Base-by-base conservation (phyloP, 2,113 vertebrate species). In the Leptocoma aspasia region DNA sequence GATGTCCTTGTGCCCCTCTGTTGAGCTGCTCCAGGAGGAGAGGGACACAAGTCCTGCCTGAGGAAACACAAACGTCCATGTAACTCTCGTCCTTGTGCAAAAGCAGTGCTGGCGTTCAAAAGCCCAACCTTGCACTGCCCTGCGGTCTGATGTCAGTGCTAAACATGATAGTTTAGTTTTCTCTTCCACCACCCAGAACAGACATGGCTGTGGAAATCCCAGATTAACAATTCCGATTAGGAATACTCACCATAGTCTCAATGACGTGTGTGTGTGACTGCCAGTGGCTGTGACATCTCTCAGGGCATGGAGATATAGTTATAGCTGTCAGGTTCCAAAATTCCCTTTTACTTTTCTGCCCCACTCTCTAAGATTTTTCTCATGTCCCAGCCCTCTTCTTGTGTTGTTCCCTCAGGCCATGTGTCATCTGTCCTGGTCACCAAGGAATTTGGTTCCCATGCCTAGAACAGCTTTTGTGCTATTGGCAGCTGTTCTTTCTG, bases 121-220 rank as follows among this genome's bases (percentile, higher is more conserved):
- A 68, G 27, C 22, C 56, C 3, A 5, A 4, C 50, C 79, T 42
- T 28, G 4, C 28, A 10, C 30, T 49, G 21, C 39, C 9, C 21
- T 69, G 0, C 0, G 0, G 14, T 53, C 45, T 77, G 50, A 69
- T 9, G 6, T 7, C 0, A 1, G 54, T 52, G 59, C 7, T 63
- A 44, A 45, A 56, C 3, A 3, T 2, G 56, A 42, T 21, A 18
- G 35, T 28, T 86, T 76, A 44, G 30, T 50, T 86, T 80, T 15
- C 12, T 21, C 33, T 92, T 66, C 13, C 12, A 30, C 24, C 47
- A n/a, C 11, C 13, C 42, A 81, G 54, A 70, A 44, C 9, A 73
- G 21, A 20, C 9, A 8, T 9, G 28, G 56, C 52, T 26, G 10
- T 72, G 19, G 56, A 70, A 92, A 65, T 35, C 35, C 61, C 64